A percentile compares a stretch with the other conserved stretches of the same genome.
Conservation (phyloP, 2,888 invertebrate genomes). For the Laspeyria flexula region DNA sequence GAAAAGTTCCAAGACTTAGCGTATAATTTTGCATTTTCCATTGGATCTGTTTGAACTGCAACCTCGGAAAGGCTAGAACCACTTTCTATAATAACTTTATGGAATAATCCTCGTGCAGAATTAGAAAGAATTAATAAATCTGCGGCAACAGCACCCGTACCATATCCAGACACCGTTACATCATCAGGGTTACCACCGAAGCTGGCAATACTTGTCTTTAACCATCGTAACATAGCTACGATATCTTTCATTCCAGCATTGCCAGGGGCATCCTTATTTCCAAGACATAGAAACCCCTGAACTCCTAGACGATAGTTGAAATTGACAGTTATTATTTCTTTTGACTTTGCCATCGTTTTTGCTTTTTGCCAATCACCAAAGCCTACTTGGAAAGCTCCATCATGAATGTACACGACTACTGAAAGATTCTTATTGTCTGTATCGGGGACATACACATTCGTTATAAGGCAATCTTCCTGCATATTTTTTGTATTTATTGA, state of each 20-base stretch:
- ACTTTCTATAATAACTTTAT: constrained; percentile 56
- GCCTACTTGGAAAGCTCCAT: constrained; percentile 60
- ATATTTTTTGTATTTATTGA: too few relatives aligned
- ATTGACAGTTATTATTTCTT: constrained; percentile 44
- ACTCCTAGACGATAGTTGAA: too few relatives aligned
- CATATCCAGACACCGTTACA: constrained; percentile 60
- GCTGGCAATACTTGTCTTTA: constrained; percentile 5
- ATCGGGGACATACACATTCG: constrained; percentile 49
- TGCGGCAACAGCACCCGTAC: constrained; percentile 59
- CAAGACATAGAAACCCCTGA: constrained; percentile 51
- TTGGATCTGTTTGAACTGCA: constrained; percentile 51
- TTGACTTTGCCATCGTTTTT: constrained; percentile 12
- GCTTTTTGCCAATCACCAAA: constrained; percentile 36
- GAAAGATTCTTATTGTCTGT: constrained; percentile 43
- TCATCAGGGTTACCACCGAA: constrained; percentile 68
- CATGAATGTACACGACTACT: constrained; percentile 65
- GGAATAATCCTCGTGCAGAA: constrained; percentile 50
- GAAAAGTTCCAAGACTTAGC: constrained; percentile 45
- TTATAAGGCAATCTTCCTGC: constrained; percentile 61
- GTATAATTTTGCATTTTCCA: constrained; percentile 48
- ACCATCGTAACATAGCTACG: constrained; percentile 3
- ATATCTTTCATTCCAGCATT: constrained; percentile 27
- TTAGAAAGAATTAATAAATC: constrained; percentile 61
- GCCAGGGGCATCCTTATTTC: constrained; percentile 53
- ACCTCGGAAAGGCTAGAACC: constrained; percentile 46